Percentiles rank a stretch among this genome's conserved stretches.
Conservation (phyloP, 2,888 invertebrate species). For the Mythimna pallens region DNA sequence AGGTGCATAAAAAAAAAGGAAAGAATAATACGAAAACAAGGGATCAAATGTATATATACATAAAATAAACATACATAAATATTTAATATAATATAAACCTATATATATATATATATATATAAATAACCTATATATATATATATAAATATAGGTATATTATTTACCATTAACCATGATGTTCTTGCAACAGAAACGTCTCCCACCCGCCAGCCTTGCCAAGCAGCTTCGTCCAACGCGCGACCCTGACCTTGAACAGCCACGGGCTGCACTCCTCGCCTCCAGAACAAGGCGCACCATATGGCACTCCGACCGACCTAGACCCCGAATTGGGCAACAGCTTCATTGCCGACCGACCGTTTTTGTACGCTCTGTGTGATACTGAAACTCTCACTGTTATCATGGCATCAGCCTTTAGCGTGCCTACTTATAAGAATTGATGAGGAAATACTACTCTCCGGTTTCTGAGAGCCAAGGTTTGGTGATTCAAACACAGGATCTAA, state of each 20-base stretch:
- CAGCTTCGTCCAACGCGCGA: conserved; percentile 59
- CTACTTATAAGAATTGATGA: conserved; percentile 45
- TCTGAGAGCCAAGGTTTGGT: background rate
- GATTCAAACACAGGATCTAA: background rate
- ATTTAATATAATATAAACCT: too few species aligned
- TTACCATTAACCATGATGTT: background rate
- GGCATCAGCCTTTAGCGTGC: conserved; percentile 23
- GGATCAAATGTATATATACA: too few species aligned
- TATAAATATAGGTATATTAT: too few species aligned
- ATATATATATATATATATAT: too few species aligned
- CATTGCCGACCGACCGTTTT: conserved; percentile 53
- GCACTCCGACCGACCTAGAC: conserved; percentile 33
- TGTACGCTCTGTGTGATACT: conserved; percentile 52
- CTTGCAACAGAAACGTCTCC: conserved; percentile 63
- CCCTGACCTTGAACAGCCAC: conserved; percentile 48
- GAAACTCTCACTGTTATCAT: conserved; percentile 45
- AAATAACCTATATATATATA: too few species aligned
- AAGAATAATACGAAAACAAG: too few species aligned
- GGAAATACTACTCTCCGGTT: background rate
- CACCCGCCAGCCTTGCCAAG: conserved; percentile 61
- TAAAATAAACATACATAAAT: too few species aligned
- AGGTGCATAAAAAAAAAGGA: too few species aligned
- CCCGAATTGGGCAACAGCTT: conserved; percentile 38
- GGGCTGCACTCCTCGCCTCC: conserved; percentile 36
- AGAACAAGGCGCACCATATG: background rate